Evolutionary conservation across 2,797 vertebrate species (phyloP), one percentile per base, ranked within the genome.

Genomic region (Discoglossus pictus): DNA sequence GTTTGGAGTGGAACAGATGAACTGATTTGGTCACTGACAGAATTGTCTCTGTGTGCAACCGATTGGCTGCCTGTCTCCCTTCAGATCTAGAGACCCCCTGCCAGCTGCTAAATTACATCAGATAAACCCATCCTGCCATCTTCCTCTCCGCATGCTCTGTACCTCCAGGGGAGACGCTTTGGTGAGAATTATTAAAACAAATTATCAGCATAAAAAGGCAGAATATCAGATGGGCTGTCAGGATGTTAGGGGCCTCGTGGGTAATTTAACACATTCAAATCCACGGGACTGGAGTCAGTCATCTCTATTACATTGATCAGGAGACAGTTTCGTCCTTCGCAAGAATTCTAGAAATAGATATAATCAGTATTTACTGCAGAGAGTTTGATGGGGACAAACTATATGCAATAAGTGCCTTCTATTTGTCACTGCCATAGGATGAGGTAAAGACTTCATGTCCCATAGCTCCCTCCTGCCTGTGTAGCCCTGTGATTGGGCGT

Each of bases 31-130:
- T 18, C 63, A 75, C 72, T 64, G 76, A 46, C 2, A 42, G 62
- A 78, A 27, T 76, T 75, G 56, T 82, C 72, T 74, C 61, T 74
- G 75, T 71, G 51, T 73, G 76, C 70, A 75, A 76, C 61, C 60
- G 56, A 69, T 21, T 67, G 1, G 20, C 61, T 73, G 75, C 72
- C 67, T 1, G 17, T 20, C 46, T 31, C 6, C 47, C 68, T n/a
- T 82, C 55, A 36, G 56, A 68, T 75, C 73, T 69, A 2, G 0
- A 42, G 52, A 15, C 8, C 74, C 36, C 36, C 44, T 58, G 50
- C 61, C 35, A 61, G 74, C 50, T 47, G 27, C 68, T 66, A 70
- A 74, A 79, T 76, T 46, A 56, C 44, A 67, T 60, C 70, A 68
- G 60, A 60, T 68, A 76, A 73, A 73, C 55, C 63, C 72, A 63